Evolutionary conservation across 2,113 vertebrate genomes (phyloP).

Genomic region (Phrynocephalus versicolor): DNA sequence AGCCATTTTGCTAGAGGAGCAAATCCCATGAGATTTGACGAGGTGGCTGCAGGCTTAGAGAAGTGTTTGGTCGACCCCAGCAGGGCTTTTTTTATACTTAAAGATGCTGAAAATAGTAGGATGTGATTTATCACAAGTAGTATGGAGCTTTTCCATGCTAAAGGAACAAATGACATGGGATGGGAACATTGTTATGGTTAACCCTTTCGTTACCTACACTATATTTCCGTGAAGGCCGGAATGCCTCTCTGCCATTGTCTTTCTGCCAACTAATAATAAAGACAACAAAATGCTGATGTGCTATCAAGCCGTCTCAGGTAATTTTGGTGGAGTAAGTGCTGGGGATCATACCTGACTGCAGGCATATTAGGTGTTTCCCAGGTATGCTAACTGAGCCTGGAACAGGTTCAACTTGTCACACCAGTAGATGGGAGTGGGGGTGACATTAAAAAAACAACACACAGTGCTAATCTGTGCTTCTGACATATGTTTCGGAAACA

Average conservation of each 20-base stretch:
- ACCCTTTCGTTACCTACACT: not conserved
- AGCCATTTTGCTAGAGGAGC: too few relatives aligned
- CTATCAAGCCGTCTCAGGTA: not conserved
- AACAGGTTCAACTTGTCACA: slow-evolving; percentile 5
- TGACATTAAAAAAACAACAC: not conserved
- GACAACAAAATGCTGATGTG: not conserved
- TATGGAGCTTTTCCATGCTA: not conserved
- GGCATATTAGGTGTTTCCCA: slow-evolving; percentile 14
- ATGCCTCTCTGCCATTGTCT: not conserved
- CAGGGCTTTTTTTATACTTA: not conserved
- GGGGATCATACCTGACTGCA: not conserved
- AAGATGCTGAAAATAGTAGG: not conserved
- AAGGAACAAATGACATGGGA: not conserved
- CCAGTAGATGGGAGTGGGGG: not conserved
- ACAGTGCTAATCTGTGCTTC: not conserved
- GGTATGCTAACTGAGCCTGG: not conserved
- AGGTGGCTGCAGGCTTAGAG: too few relatives aligned
- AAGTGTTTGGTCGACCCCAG: not conserved
- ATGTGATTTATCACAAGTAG: not conserved
- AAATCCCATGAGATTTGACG: too few relatives aligned
- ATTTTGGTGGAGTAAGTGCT: not conserved
- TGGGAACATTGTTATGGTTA: not conserved
- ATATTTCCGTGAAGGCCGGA: not conserved
- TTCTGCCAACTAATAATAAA: not conserved
- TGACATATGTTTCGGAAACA: slow-evolving; percentile 12